phyloP scores from a whole-genome alignment of 2,888 invertebrate genomes.

The Drosophila aldrichi region DNA sequence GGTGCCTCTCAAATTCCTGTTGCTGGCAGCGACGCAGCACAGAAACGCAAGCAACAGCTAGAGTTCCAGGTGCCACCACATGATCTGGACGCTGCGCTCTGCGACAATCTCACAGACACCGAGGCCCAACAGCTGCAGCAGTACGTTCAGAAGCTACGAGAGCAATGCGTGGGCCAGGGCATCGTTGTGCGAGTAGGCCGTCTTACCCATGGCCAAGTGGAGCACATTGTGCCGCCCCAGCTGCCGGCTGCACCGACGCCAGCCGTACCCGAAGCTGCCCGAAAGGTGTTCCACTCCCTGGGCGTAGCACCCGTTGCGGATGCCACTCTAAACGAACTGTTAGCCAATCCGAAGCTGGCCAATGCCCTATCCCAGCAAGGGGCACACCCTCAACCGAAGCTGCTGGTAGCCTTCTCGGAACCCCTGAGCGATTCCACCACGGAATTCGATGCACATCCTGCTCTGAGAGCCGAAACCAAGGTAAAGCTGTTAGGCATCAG shows the following conservation, averaged over 20 bases:
- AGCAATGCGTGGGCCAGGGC: constrained; percentile 91
- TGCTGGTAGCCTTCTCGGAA: constrained; percentile 81
- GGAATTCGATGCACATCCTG: constrained; percentile 61
- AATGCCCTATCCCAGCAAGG: constrained; percentile 61
- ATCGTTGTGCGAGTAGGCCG: constrained; percentile 88
- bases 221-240: constrained; percentile 77
- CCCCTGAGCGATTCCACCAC: constrained; percentile 71
- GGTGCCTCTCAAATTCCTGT: constrained; percentile 92
- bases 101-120: constrained; percentile 85
- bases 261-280: constrained; percentile 17
- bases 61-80: constrained; percentile 94
- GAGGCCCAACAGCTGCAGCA: constrained; percentile 87
- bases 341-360: constrained; percentile 75
- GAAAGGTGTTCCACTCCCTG: constrained; percentile 53
- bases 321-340: constrained; percentile 66
- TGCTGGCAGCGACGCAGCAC: constrained; percentile 92
- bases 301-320: constrained; percentile 70
- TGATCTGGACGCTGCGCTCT: constrained; percentile 88
- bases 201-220: constrained; percentile 73
- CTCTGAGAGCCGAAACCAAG: constrained; percentile 60
- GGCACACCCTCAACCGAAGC: constrained; percentile 65
- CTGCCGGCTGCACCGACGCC: not conserved
- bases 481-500: constrained; percentile 87
- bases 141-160: constrained; percentile 88
- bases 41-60: constrained; percentile 91